Conservation (phyloP, 2,888 invertebrate species). For the Colletes collaris region DNA sequence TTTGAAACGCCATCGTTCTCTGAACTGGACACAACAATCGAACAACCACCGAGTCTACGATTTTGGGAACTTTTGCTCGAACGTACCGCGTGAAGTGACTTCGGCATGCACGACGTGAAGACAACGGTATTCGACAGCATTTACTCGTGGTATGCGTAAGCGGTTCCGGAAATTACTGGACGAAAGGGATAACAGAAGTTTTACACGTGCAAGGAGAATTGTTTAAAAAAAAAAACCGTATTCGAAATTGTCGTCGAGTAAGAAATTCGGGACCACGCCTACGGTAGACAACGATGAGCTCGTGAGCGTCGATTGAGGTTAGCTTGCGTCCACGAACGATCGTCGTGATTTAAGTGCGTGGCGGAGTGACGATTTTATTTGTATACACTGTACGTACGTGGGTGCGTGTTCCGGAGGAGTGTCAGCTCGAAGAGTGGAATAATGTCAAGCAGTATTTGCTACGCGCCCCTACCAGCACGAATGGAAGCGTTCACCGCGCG, state of each 20-base stretch:
- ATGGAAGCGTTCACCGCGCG: slow-evolving; percentile 84
- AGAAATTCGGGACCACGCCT: slow-evolving; percentile 15
- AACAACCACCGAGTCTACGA: background rate
- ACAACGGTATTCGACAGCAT: background rate
- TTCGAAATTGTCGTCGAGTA: background rate
- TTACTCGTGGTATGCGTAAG: background rate
- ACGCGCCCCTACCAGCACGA: slow-evolving; percentile 79
- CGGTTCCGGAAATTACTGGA: background rate
- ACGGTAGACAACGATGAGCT: slow-evolving; percentile 25
- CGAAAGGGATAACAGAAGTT: background rate
- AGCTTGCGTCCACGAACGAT: slow-evolving; percentile 30
- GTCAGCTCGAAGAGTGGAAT: slow-evolving; percentile 53
- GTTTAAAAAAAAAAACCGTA: background rate
- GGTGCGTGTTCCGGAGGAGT: slow-evolving; percentile 46
- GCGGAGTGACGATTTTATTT: slow-evolving; percentile 46
- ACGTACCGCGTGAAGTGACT: slow-evolving; percentile 23
- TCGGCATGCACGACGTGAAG: background rate
- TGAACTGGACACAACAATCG: no score
- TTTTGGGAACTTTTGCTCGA: background rate
- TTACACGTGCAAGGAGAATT: background rate
- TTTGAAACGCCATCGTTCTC: background rate
- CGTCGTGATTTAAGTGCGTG: slow-evolving; percentile 41
- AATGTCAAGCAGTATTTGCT: slow-evolving; percentile 82
- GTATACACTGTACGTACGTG: slow-evolving; percentile 38
- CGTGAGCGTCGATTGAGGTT: slow-evolving; percentile 63